Evolutionary conservation across 2,113 vertebrate species (phyloP).

Genomic region (Lepisosteus oculatus): DNA sequence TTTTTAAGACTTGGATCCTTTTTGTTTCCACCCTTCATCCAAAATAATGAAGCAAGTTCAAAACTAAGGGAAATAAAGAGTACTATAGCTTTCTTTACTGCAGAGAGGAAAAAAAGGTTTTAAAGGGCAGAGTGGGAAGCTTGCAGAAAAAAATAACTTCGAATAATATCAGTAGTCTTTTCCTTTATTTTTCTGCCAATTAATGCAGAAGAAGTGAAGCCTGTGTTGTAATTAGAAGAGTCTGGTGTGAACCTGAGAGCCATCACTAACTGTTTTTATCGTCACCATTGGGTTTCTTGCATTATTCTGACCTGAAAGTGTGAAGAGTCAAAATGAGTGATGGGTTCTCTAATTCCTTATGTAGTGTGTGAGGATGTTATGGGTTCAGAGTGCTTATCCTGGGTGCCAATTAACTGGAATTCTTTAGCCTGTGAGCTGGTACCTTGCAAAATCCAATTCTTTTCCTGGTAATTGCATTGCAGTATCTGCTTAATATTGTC

Average conservation of each 20-base stretch:
- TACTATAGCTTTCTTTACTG: background rate
- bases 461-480: constrained; percentile 24
- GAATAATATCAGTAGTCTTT: constrained; percentile 7
- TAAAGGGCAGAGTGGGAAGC: background rate
- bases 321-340: constrained; percentile 28
- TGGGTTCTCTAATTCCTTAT: constrained; percentile 45
- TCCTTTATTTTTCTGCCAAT: constrained; percentile 15
- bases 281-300: constrained; percentile 15
- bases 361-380: constrained; percentile 40
- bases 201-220: constrained; percentile 16
- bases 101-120: background rate
- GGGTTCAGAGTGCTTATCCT: constrained; percentile 51
- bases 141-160: constrained; percentile 10
- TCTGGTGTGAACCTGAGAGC: constrained; percentile 10
- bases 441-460: constrained; percentile 35
- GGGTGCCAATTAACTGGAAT: constrained; percentile 41
- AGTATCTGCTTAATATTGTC: constrained; percentile 22
- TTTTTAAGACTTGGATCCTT: background rate
- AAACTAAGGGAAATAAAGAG: no score
- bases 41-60: no score
- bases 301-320: constrained; percentile 16
- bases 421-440: constrained; percentile 16
- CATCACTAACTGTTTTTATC: constrained; percentile 29
- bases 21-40: no score
- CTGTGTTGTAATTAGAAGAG: constrained; percentile 19